phyloP scores from a whole-genome alignment of 1,140 invertebrate species.

The Halesus radiatus region DNA sequence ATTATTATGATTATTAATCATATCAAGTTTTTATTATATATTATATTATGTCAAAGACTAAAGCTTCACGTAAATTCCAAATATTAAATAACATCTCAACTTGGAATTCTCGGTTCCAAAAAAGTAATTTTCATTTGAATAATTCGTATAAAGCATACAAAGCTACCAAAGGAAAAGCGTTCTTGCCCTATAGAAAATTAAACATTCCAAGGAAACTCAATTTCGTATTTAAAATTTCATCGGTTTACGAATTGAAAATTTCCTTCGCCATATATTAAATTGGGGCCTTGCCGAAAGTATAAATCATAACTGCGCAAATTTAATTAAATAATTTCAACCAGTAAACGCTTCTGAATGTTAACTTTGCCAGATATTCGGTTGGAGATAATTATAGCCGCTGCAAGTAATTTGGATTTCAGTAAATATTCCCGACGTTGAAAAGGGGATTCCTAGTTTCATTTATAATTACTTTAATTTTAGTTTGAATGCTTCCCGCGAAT shows the following conservation, averaged over 20 bases:
- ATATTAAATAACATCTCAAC: constrained; percentile 5
- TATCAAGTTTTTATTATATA: constrained; percentile 47
- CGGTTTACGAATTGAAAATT: constrained; percentile 50
- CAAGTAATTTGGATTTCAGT: constrained; percentile 55
- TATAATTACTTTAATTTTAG: constrained; percentile 47
- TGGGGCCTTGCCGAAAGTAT: constrained; percentile 49
- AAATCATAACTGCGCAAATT: constrained; percentile 57
- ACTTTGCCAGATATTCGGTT: constrained; percentile 41
- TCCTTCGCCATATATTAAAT: constrained; percentile 51
- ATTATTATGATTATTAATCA: too few relatives aligned
- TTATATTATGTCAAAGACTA: too few relatives aligned
- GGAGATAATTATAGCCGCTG: constrained; percentile 55
- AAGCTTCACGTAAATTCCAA: too few relatives aligned
- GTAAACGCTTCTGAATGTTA: constrained; percentile 55
- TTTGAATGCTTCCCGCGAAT: constrained; percentile 25
- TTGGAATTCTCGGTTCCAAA: not conserved
- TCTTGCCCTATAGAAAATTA: constrained; percentile 24
- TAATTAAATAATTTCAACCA: constrained; percentile 58
- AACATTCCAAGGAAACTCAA: constrained; percentile 30
- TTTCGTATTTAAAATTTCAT: constrained; percentile 40
- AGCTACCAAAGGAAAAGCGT: constrained; percentile 2
- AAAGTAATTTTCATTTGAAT: constrained; percentile 8
- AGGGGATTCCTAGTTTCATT: constrained; percentile 31
- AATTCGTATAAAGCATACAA: constrained; percentile 23
- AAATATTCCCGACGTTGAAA: constrained; percentile 49